phyloP scores from a whole-genome alignment of 1,140 invertebrate species.

The Holcopasites calliopsidis region DNA sequence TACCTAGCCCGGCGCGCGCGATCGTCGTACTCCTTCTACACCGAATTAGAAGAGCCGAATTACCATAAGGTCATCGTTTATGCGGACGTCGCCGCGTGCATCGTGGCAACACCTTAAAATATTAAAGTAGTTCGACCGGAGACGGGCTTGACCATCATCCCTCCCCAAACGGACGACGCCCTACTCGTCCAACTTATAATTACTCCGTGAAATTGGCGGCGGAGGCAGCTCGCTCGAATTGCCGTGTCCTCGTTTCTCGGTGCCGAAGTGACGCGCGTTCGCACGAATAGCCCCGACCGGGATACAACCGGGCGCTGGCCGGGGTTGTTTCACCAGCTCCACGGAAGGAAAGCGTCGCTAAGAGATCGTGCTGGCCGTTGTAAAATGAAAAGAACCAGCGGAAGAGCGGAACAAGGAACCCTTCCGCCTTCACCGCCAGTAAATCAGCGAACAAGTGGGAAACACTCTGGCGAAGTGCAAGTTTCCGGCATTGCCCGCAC shows the following conservation, averaged over 20 bases:
- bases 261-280: conserved; percentile 43
- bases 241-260: conserved; percentile 38
- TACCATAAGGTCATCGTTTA: conserved; percentile 76
- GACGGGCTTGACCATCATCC: conserved; percentile 48
- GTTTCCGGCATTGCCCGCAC: conserved; percentile 32
- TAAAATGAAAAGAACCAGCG: neutral
- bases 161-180: neutral
- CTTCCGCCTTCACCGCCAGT: neutral
- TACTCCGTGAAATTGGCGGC: conserved; percentile 54
- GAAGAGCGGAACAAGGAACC: neutral
- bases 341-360: neutral
- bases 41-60: conserved; percentile 53
- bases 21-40: conserved; percentile 52
- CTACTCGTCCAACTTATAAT: conserved; percentile 61
- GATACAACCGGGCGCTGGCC: conserved; percentile 1
- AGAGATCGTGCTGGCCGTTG: neutral
- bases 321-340: conserved; percentile 25
- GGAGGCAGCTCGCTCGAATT: conserved; percentile 47
- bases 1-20: conserved; percentile 42
- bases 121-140: conserved; percentile 63
- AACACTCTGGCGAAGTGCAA: conserved; percentile 23
- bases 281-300: conserved; percentile 17
- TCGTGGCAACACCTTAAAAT: conserved; percentile 63
- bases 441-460: conserved; percentile 46
- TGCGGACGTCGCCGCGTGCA: conserved; percentile 59